phyloP scores from a whole-genome alignment of 2,797 vertebrate genomes.

The Poliocrania exsul region DNA sequence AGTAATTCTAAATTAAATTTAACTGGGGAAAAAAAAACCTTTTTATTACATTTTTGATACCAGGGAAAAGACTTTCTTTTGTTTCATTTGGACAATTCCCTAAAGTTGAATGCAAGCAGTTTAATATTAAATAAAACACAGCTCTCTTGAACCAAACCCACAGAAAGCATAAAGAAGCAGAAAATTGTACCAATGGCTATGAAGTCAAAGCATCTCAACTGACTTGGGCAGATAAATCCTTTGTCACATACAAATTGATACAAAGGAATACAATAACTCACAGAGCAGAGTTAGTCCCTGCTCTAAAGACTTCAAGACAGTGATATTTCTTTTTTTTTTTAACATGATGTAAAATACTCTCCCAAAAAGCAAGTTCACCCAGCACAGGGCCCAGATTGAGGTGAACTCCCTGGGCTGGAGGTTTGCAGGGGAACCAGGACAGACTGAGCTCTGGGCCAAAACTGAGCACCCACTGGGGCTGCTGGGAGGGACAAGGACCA shows the following conservation, averaged over 20 bases:
- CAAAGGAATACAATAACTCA: neutral
- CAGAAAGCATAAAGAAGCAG: neutral
- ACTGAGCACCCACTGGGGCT: neutral
- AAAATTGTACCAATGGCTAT: neutral
- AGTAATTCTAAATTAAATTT: constrained; percentile 7
- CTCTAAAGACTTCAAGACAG: neutral
- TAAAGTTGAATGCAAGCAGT: neutral
- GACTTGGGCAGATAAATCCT: neutral
- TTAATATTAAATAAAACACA: neutral
- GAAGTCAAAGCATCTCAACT: neutral
- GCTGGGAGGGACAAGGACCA: neutral
- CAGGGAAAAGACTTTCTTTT: neutral
- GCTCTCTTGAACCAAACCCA: neutral
- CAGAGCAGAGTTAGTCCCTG: neutral
- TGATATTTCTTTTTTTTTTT: neutral
- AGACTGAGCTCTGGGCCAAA: neutral
- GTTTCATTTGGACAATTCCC: neutral
- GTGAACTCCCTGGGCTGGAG: neutral
- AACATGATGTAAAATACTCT: neutral
- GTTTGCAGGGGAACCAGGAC: neutral
- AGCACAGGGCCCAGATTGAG: neutral
- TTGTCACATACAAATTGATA: neutral
- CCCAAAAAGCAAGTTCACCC: neutral
- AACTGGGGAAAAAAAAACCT: neutral
- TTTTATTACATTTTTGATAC: constrained; percentile 13